Percentiles rank a stretch among this genome's conserved stretches.
phyloP scores from a whole-genome alignment of 2,797 vertebrate species.

The Halcyon smyrnensis region DNA sequence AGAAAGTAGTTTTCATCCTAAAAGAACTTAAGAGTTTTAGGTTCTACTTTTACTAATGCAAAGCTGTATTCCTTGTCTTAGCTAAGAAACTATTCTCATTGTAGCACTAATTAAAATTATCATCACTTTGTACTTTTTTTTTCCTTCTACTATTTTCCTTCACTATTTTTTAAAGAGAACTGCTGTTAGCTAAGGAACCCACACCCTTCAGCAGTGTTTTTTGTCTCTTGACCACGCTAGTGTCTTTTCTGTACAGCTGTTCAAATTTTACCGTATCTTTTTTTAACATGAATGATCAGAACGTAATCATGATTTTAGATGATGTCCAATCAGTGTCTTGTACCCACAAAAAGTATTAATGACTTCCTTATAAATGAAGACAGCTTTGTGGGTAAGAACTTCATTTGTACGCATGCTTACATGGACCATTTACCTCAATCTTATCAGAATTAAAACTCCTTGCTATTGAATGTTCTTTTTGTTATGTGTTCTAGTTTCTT shows the following conservation, averaged over 20 bases:
- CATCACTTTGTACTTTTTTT: background rate
- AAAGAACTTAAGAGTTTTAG: accelerated
- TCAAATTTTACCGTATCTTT: background rate
- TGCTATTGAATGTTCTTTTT: background rate
- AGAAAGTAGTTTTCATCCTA: background rate
- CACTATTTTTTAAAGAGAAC: background rate
- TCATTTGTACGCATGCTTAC: background rate
- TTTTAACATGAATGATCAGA: background rate
- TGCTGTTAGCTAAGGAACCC: background rate
- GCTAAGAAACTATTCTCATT: background rate
- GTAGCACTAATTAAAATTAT: background rate
- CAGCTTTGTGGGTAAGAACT: background rate
- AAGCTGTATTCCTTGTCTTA: background rate
- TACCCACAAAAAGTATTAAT: background rate
- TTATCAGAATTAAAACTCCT: background rate
- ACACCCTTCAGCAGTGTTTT: background rate
- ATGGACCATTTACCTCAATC: background rate
- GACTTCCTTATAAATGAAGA: background rate
- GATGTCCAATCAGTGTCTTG: background rate
- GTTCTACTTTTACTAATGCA: background rate
- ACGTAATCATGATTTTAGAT: background rate
- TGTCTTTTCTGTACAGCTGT: background rate
- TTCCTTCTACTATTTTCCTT: background rate
- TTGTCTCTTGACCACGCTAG: background rate
- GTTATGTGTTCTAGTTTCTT: background rate